Percentiles rank a stretch among this genome's conserved stretches.
Evolutionary conservation across 2,888 invertebrate genomes (phyloP).

Genomic region (Phrixothrix hirtus): DNA sequence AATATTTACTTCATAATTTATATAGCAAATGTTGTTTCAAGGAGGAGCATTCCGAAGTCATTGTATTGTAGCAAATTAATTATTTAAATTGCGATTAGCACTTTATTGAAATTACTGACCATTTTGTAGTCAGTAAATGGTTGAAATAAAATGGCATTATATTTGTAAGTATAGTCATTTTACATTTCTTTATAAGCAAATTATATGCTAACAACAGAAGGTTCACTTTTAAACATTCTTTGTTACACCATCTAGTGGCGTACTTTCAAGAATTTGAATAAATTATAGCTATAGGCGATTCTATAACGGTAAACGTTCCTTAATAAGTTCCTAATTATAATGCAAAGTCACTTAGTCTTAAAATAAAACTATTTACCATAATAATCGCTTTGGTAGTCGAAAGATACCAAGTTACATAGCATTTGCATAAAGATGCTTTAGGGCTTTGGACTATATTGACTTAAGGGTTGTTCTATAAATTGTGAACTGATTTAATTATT

Average conservation of each 20-base stretch:
- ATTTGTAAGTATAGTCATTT: no score
- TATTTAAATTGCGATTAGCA: no score
- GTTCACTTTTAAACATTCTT: not conserved
- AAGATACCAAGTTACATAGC: not conserved
- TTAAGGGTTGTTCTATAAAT: constrained; percentile 3
- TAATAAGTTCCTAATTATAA: not conserved
- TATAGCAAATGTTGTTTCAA: no score
- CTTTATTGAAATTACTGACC: no score
- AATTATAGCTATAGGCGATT: not conserved
- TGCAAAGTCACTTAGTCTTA: not conserved
- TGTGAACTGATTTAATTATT: constrained; percentile 10
- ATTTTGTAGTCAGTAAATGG: no score
- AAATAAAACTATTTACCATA: not conserved
- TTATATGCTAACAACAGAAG: not conserved
- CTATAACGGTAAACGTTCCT: not conserved
- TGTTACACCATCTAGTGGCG: no score
- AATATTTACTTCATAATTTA: no score
- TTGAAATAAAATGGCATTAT: no score
- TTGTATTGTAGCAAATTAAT: no score
- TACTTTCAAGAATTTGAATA: no score
- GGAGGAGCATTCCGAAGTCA: no score
- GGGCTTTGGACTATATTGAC: constrained; percentile 1
- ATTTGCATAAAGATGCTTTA: not conserved
- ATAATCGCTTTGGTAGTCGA: not conserved
- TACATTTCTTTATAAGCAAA: no score